Conservation (phyloP, 2,113 vertebrate genomes). For the Nothocercus julius region DNA sequence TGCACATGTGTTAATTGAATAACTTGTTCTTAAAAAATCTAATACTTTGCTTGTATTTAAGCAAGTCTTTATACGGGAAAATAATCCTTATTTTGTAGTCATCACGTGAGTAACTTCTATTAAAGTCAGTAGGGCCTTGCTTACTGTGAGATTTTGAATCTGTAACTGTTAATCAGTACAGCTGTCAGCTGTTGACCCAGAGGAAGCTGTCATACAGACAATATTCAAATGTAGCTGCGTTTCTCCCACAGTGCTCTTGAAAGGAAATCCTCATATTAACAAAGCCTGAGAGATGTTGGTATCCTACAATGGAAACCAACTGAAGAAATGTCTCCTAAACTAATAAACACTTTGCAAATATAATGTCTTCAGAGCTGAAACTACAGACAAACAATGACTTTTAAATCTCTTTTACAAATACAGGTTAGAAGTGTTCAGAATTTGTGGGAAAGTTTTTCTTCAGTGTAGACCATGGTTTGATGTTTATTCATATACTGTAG, state of each 20-base stretch:
- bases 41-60: not conserved
- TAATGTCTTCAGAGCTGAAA: not conserved
- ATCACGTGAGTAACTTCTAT: conserved; percentile 1
- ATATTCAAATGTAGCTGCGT: conserved; percentile 44
- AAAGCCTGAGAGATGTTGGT: not conserved
- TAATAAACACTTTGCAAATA: not conserved
- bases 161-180: conserved; percentile 20
- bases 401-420: conserved; percentile 11
- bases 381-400: not conserved
- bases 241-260: conserved; percentile 53
- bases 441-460: conserved; percentile 64
- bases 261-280: conserved; percentile 18
- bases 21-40: not conserved
- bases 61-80: conserved; percentile 11
- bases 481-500: conserved; percentile 54
- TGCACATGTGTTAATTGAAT: not conserved
- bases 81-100: not conserved
- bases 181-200: conserved; percentile 28
- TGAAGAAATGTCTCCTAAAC: not conserved
- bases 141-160: conserved; percentile 17
- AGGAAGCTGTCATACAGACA: conserved; percentile 54
- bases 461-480: conserved; percentile 2
- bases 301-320: not conserved
- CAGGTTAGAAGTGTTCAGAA: not conserved
- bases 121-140: conserved; percentile 6